A percentile compares a stretch with the other conserved stretches of the same genome.
phyloP scores from a whole-genome alignment of 2,797 vertebrate species.

The Spondyliosoma cantharus region DNA sequence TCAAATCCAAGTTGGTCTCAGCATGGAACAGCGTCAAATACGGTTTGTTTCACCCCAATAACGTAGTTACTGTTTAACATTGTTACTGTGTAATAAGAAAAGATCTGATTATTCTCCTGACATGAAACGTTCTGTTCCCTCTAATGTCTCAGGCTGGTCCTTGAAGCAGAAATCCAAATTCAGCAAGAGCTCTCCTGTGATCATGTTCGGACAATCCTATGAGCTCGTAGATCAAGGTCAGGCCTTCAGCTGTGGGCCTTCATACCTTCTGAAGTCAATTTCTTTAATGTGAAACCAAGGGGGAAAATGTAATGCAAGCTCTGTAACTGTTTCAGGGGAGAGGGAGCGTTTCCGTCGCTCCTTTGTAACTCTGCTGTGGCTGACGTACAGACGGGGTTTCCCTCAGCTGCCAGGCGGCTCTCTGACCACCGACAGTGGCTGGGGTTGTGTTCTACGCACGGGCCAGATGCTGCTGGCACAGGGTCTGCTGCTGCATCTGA shows the following conservation, averaged over 20 bases:
- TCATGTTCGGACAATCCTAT: slow-evolving; percentile 86
- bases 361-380: slow-evolving; percentile 89
- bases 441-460: slow-evolving; percentile 92
- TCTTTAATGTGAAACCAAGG: neutral
- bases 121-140: neutral
- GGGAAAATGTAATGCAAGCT: neutral
- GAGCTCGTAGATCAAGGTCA: slow-evolving; percentile 84
- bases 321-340: slow-evolving; percentile 76
- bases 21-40: slow-evolving; percentile 94
- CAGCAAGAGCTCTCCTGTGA: slow-evolving; percentile 86
- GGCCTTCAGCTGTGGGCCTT: neutral
- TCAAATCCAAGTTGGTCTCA: slow-evolving; percentile 88
- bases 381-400: slow-evolving; percentile 92
- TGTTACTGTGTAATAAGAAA: neutral
- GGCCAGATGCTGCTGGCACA: slow-evolving; percentile 94
- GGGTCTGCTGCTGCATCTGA: slow-evolving; percentile 86
- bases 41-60: slow-evolving; percentile 73
- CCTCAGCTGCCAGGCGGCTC: slow-evolving; percentile 80
- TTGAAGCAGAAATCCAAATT: slow-evolving; percentile 89
- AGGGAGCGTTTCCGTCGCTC: slow-evolving; percentile 84
- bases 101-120: neutral
- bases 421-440: slow-evolving; percentile 91
- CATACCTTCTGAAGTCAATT: neutral
- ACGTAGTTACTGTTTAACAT: neutral
- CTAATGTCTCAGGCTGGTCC: slow-evolving; percentile 83